Percentiles rank a stretch among this genome's conserved stretches.
These are phyloP conservation scores for Isaurus tuberculatus DNA, from an alignment of 92 coral and sea anemone species.

Conservation along the genomic window DNA sequence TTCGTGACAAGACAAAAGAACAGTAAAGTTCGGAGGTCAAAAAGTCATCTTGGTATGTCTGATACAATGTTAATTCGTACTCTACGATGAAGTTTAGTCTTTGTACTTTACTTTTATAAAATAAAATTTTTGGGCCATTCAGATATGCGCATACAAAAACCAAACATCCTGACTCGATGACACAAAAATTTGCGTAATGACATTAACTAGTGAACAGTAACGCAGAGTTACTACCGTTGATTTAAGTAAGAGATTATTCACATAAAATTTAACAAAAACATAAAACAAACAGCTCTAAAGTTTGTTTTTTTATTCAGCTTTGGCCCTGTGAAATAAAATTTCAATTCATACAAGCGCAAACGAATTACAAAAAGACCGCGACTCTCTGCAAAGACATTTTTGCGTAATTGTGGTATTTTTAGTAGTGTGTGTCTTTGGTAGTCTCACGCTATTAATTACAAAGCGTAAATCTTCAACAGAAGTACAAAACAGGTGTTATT, in stretches of 20 bases:
- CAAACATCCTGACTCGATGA: not conserved
- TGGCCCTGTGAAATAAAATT: not conserved
- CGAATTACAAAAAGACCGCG: not conserved
- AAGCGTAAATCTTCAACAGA: not conserved
- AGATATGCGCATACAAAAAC: not conserved
- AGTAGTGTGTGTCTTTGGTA: not conserved
- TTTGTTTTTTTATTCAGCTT: not conserved
- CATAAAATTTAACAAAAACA: not conserved
- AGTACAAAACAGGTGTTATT: not conserved
- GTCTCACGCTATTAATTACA: not conserved
- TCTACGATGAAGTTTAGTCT: conserved; percentile 31
- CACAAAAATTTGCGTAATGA: not conserved
- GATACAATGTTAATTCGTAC: conserved; percentile 23
- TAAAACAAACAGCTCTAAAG: not conserved
- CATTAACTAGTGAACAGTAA: not conserved
- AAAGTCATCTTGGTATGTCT: conserved; percentile 38
- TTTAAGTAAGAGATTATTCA: not conserved
- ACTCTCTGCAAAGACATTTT: not conserved
- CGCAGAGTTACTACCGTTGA: not conserved
- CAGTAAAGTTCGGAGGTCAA: conserved; percentile 25
- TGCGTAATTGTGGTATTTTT: not conserved
- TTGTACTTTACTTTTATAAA: conserved; percentile 17
- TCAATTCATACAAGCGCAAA: not conserved
- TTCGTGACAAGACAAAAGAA: conserved; percentile 36
- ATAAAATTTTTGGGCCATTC: conserved; percentile 32